phyloP scores from a whole-genome alignment of 2,797 vertebrate genomes.

The Thalassophryne amazonica region DNA sequence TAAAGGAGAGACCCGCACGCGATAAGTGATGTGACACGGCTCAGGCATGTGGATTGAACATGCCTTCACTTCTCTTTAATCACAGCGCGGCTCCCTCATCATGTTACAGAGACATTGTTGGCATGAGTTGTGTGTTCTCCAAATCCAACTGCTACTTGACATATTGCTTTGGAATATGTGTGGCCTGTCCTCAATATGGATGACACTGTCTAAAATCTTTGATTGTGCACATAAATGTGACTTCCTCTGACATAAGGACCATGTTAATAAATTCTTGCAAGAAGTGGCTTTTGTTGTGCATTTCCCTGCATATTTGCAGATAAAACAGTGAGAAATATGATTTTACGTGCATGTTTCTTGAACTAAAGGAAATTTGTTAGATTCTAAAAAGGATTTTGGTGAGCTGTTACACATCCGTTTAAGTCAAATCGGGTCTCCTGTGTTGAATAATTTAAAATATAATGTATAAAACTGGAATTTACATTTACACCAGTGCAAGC shows the following conservation, averaged over 20 bases:
- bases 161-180: slow-evolving; percentile 20
- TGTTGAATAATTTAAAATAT: slow-evolving; percentile 61
- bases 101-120: slow-evolving; percentile 1
- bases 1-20: slow-evolving; percentile 3
- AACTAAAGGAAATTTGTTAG: background rate
- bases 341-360: background rate
- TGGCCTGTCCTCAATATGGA: slow-evolving; percentile 60
- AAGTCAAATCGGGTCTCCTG: slow-evolving; percentile 9
- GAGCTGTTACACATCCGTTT: slow-evolving; percentile 6
- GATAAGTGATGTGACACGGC: slow-evolving; percentile 8
- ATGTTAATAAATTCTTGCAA: slow-evolving; percentile 15
- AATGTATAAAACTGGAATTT: slow-evolving; percentile 38
- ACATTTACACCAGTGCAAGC: slow-evolving; percentile 63
- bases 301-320: background rate
- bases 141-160: slow-evolving; percentile 10
- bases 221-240: slow-evolving; percentile 43
- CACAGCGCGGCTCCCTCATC: slow-evolving; percentile 19
- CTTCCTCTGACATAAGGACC: slow-evolving; percentile 24
- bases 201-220: slow-evolving; percentile 48
- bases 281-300: background rate
- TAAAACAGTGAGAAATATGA: background rate
- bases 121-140: slow-evolving; percentile 1
- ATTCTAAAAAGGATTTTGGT: background rate
- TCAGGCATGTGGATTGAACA: slow-evolving; percentile 1
- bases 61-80: slow-evolving; percentile 19